Evolutionary conservation across 2,888 invertebrate species (phyloP), one percentile per base, ranked within the genome.

Genomic region (Parapristionchus giblindavisi): DNA sequence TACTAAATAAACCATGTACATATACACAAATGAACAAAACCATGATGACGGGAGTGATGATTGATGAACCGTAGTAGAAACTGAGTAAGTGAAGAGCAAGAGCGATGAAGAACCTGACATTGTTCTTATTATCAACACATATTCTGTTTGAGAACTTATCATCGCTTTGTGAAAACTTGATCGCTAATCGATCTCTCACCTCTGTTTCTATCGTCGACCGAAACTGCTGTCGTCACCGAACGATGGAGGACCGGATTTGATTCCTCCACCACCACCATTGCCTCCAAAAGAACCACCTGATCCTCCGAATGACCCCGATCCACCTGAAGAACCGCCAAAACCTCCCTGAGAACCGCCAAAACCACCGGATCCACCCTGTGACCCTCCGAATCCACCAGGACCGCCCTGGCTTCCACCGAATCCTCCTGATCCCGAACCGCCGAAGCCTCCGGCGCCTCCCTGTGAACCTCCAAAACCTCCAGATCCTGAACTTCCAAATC

Each of bases 221-320:
- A 65, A 65, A 29, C 61, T 40, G n/a, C 63, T 52, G 1, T 40
- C 36, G 2, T 43, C 63, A 21, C 63, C 63, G 17, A 65, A 65
- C 3, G 63, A 6, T 14, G 63, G 63, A 2, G 63, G 29, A 6
- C 61, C 61, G 27, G 43, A 14, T 43, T 17, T 17, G 17, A 17
- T 43, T 43, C 17, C 43, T 43, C 43, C 43, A 43, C 8, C 8
- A 14, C 43, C 43, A 43, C 43, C 43, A 43, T 43, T 43, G 43
- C 43, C 17, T 43, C 43, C 43, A 43, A 17, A 17, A 14, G 43
- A 8, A 43, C 43, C 43, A 8, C 38, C 61, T 4, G 38, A 36
- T 61, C 61, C 61, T 40, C 61, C 3, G n/a, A n/a, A n/a, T 34
- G 29, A 24, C 34, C 60, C 60, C 24, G 34, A 34, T 40, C 61